Base-by-base conservation (phyloP, 2,888 invertebrate genomes). In the Pristionchus mayeri region DNA sequence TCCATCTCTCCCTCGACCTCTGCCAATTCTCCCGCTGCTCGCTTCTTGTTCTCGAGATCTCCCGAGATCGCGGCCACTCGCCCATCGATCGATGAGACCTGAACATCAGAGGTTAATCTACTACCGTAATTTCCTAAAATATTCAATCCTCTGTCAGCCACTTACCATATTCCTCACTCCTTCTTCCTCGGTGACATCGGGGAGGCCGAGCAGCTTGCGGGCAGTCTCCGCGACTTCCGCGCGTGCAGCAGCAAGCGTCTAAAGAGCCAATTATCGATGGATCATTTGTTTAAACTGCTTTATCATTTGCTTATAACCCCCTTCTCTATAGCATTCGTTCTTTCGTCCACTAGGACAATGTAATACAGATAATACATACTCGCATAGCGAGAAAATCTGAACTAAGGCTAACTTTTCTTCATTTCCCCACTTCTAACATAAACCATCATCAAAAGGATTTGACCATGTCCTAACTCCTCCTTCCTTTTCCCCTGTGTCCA, bases 1-100 rank as follows among this genome's bases (percentile, higher is more conserved):
- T 86, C 86, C 27, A 89, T 85, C 48, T 87, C 48, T 1, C 71
- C 85, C 63, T 87, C 88, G 2, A 88, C 37, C 24, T 85, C 71
- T 6, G 82, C 85, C n/a, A 85, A 44, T 44, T 87, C 87, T 24
- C 76, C 86, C 13, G 84, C 71, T 27, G 85, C 85, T 48, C 79
- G 75, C 80, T 79, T 83, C 57, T 86, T 84, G 2, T 34, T 78
- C 34, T 87, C 84, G 40, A 90, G 57, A n/a, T 87, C 86, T 3
- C 86, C 86, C 16, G 87, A 87, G 21, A 87, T 81, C 7, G 79
- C 85, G 34, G 84, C 85, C 2, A 87, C 83, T 1, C 87, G 84
- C 24, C 48, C 30, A 40, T 63, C 50, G 27, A 82, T 16, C 13
- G 27, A 24, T 18, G 82, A 16, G 16, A 82, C 30, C 82, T 82